phyloP scores from a whole-genome alignment of 2,113 vertebrate genomes.

The Ailuropoda melanoleuca region DNA sequence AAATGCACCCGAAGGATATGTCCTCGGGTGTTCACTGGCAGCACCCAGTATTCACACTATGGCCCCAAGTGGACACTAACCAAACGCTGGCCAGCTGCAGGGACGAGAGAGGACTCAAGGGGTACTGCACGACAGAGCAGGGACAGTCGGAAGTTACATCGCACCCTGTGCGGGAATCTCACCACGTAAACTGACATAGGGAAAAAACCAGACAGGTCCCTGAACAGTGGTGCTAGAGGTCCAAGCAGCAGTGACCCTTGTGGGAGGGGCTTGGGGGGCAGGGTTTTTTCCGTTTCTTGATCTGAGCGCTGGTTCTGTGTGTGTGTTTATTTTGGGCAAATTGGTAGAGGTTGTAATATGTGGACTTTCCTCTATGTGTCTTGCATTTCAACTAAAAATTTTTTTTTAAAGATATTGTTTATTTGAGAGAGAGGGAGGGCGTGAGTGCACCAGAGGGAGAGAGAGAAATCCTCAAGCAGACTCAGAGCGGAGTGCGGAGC shows the following conservation, averaged over 20 bases:
- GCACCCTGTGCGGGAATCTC: background rate
- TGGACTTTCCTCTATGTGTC: background rate
- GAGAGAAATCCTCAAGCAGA: background rate
- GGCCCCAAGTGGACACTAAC: fast-evolving
- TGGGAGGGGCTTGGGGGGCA: background rate
- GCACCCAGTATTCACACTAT: fast-evolving
- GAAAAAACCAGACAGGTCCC: background rate
- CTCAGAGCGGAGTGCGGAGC: background rate
- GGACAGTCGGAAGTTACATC: fast-evolving
- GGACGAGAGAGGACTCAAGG: background rate
- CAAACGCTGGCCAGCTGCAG: background rate
- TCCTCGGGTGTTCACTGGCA: fast-evolving
- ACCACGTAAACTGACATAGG: background rate
- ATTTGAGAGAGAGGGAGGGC: background rate
- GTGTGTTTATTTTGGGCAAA: background rate
- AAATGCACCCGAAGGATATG: fast-evolving
- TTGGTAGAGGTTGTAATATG: background rate
- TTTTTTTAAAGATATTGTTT: background rate
- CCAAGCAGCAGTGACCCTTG: background rate
- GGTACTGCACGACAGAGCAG: fast-evolving
- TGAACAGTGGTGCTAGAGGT: background rate
- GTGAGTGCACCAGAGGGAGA: background rate
- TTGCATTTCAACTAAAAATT: background rate
- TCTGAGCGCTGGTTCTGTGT: background rate
- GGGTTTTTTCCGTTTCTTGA: background rate